Evolutionary conservation across 2,113 vertebrate species (phyloP).

Genomic region (Anser cygnoides): DNA sequence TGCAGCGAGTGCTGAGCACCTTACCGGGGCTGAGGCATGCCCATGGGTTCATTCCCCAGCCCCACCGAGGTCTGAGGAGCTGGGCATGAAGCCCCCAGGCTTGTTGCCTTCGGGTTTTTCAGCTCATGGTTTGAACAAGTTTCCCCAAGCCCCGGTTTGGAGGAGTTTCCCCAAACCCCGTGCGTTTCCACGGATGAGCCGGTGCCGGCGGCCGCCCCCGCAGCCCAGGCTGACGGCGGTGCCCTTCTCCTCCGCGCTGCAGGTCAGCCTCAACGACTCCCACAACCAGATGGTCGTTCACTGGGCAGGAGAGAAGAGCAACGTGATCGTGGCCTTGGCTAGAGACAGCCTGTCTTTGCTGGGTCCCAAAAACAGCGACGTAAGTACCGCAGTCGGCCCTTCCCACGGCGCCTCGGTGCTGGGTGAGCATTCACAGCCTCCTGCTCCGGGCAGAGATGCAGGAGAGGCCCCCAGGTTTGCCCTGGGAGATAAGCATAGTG

Average conservation of each 20-base stretch:
- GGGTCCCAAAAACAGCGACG: constrained; percentile 90
- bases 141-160: not conserved
- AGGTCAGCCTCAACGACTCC: constrained; percentile 96
- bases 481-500: too few species aligned
- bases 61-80: not conserved
- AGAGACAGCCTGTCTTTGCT: constrained; percentile 88
- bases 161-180: fast-evolving
- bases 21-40: fast-evolving
- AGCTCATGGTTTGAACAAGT: fast-evolving
- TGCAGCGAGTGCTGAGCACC: not conserved
- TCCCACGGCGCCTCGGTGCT: fast-evolving
- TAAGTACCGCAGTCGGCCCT: constrained; percentile 69
- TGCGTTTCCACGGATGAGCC: fast-evolving
- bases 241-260: constrained; percentile 9
- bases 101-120: not conserved
- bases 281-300: constrained; percentile 99
- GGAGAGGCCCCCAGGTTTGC: too few species aligned
- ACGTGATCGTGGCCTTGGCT: constrained; percentile 95
- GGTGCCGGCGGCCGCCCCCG: fast-evolving
- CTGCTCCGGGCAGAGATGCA: not conserved
- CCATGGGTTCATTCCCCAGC: fast-evolving
- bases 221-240: not conserved
- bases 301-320: constrained; percentile 97
- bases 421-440: not conserved
- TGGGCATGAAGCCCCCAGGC: fast-evolving